Evolutionary conservation across 2,113 vertebrate species (phyloP).

Genomic region (Accipiter virgatus): DNA sequence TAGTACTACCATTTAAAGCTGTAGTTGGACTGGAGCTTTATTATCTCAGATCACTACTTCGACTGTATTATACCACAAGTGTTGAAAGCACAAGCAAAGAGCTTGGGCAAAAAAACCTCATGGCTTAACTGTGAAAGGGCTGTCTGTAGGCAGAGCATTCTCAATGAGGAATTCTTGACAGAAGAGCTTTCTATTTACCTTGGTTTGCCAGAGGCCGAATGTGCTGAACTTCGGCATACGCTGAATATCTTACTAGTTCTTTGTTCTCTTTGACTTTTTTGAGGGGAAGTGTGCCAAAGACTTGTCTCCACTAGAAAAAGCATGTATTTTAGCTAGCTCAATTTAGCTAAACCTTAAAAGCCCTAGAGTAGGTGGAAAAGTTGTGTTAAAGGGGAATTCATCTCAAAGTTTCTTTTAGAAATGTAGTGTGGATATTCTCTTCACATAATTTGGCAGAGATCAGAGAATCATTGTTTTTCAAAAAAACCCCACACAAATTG

Average conservation of each 20-base stretch:
- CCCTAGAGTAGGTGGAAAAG: not conserved
- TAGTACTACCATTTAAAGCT: slow-evolving; percentile 45
- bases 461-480: not conserved
- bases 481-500: not conserved
- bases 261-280: not conserved
- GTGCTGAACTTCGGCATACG: not conserved
- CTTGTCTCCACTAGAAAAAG: not conserved
- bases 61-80: not conserved
- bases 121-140: not conserved
- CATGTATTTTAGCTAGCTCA: not conserved
- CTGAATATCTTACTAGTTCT: not conserved
- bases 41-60: not conserved
- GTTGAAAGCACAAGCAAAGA: not conserved
- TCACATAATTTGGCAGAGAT: not conserved
- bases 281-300: not conserved
- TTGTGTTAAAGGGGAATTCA: not conserved
- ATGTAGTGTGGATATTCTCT: not conserved
- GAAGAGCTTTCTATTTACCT: not conserved
- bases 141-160: not conserved
- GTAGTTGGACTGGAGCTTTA: not conserved
- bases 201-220: slow-evolving; percentile 1
- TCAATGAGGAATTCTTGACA: not conserved
- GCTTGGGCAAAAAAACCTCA: not conserved
- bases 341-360: not conserved
- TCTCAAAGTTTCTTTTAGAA: not conserved